These are phyloP conservation scores for Muschampia plurimacula DNA, from an alignment of 2,888 invertebrate genomes.

Conservation along the genomic window DNA sequence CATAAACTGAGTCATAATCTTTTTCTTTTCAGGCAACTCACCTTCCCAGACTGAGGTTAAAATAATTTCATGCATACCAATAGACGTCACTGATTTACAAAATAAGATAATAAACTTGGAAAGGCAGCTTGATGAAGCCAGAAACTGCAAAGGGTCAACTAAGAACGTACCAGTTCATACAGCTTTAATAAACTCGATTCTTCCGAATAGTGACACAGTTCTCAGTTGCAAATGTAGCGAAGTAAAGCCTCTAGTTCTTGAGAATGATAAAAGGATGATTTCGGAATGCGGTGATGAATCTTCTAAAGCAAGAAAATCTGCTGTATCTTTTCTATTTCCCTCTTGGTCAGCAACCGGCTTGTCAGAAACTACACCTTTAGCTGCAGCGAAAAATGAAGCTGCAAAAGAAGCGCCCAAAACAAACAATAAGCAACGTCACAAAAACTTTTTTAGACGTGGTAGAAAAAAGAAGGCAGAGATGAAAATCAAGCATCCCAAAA, in stretches of 20 bases:
- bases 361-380: background rate
- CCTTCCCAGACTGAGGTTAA: constrained; percentile 79
- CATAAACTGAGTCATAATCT: too few species aligned
- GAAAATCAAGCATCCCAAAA: constrained; percentile 49
- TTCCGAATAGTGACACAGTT: background rate
- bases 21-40: constrained; percentile 65
- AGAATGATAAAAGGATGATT: constrained; percentile 4
- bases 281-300: constrained; percentile 36
- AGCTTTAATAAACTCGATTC: constrained; percentile 2
- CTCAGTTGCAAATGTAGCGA: constrained; percentile 16
- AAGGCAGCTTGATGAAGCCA: constrained; percentile 59
- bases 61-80: constrained; percentile 80
- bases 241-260: background rate
- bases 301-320: constrained; percentile 41
- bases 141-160: constrained; percentile 3
- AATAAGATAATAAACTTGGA: constrained; percentile 68
- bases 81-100: constrained; percentile 78
- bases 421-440: constrained; percentile 29
- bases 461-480: constrained; percentile 50
- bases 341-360: constrained; percentile 28
- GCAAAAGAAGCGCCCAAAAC: background rate
- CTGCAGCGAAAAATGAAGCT: constrained; percentile 2
- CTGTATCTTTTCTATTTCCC: constrained; percentile 44
- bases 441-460: constrained; percentile 47
- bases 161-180: constrained; percentile 17